Percentiles rank a stretch among this genome's conserved stretches.
Conservation (phyloP, 2,888 invertebrate genomes). For the Heliconius hortense region DNA sequence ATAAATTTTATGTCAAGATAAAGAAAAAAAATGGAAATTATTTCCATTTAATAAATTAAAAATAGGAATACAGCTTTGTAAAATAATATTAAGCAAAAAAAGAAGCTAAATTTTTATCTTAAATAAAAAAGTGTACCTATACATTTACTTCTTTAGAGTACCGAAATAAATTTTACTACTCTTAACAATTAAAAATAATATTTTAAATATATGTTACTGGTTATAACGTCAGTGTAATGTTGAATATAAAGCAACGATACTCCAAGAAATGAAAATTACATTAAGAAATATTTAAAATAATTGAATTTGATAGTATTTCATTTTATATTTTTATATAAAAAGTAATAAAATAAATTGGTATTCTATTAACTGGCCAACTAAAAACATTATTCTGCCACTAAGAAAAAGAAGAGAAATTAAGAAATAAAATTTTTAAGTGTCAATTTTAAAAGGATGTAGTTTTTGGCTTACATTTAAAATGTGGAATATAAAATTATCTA, state of each 20-base stretch:
- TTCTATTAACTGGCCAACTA: constrained; percentile 11
- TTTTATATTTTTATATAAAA: background rate
- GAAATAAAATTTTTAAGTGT: background rate
- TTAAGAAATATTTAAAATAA: background rate
- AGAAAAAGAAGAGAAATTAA: constrained; percentile 5
- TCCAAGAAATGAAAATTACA: background rate
- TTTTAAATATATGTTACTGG: background rate
- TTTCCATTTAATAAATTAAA: background rate
- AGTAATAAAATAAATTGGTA: background rate
- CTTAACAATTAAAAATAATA: no score
- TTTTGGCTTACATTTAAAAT: constrained; percentile 46
- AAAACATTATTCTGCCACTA: constrained; percentile 20
- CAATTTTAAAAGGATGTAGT: constrained; percentile 28
- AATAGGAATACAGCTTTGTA: background rate
- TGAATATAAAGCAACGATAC: background rate
- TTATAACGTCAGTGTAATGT: background rate
- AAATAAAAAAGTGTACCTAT: no score
- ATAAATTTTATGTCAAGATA: no score
- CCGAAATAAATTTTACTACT: no score
- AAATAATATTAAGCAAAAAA: background rate
- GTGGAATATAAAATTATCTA: constrained; percentile 54
- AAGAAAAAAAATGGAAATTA: constrained; percentile 1
- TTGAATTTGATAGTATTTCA: background rate
- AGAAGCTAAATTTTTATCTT: no score
- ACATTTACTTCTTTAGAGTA: no score